phyloP scores from a whole-genome alignment of 2,113 vertebrate species.

The Aldabrachelys gigantea region DNA sequence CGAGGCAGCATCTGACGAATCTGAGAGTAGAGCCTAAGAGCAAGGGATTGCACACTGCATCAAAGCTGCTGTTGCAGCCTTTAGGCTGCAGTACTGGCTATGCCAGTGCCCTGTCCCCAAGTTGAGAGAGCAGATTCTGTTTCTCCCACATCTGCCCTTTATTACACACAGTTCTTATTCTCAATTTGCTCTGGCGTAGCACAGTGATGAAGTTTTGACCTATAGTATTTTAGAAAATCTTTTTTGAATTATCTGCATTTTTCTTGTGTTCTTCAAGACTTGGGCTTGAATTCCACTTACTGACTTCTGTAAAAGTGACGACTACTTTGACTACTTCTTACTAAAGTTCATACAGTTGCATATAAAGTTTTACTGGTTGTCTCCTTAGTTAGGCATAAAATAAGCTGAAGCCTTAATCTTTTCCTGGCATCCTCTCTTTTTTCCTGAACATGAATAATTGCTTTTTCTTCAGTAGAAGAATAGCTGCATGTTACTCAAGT shows the following conservation, averaged over 20 bases:
- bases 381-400: background rate
- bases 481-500: background rate
- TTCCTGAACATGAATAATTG: background rate
- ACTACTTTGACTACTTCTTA: background rate
- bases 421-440: background rate
- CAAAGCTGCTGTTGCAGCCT: fast-evolving
- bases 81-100: background rate
- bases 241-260: background rate
- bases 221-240: background rate
- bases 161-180: background rate
- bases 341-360: background rate
- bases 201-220: background rate
- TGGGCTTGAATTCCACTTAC: background rate
- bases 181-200: background rate
- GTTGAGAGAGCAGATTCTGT: background rate
- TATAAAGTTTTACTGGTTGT: background rate
- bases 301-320: background rate
- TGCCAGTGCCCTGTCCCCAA: background rate
- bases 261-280: background rate
- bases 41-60: background rate
- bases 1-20: background rate
- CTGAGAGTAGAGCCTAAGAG: background rate
- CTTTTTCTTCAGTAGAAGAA: background rate
- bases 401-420: background rate
- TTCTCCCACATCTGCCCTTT: background rate